These are phyloP conservation scores for Fregetta grallaria DNA, from an alignment of 2,113 vertebrate species.

Conservation along the genomic window DNA sequence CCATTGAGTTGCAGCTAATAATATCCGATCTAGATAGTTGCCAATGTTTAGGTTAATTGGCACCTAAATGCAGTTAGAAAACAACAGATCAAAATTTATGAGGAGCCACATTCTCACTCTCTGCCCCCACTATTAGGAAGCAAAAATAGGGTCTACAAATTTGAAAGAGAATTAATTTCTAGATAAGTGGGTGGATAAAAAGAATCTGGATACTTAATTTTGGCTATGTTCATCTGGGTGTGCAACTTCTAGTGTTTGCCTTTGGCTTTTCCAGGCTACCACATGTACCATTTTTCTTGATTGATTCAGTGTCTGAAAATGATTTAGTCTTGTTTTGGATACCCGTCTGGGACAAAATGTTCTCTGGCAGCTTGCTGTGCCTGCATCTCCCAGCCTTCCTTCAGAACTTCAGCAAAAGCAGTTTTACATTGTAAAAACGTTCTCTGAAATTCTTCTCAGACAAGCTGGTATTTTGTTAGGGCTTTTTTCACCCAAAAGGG, in stretches of 20 bases:
- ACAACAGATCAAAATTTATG: background rate
- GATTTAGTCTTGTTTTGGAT: constrained; percentile 14
- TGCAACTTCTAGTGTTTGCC: background rate
- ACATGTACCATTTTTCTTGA: background rate
- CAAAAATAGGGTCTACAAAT: background rate
- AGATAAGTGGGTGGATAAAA: background rate
- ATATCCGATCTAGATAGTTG: background rate
- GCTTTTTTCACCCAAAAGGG: background rate
- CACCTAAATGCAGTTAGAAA: background rate
- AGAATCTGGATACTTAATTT: background rate
- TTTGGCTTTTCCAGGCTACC: constrained; percentile 2
- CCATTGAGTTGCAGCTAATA: background rate
- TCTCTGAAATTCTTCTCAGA: background rate
- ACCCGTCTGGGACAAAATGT: constrained; percentile 6
- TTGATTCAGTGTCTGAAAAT: background rate
- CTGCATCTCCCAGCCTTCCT: background rate
- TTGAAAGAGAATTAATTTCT: background rate
- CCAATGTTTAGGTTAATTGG: constrained; percentile 12
- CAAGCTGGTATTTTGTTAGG: background rate
- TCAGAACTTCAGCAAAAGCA: background rate
- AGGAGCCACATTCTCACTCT: background rate
- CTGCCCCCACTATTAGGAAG: background rate
- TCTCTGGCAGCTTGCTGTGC: background rate
- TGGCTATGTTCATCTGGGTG: background rate
- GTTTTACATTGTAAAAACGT: background rate